A percentile compares a stretch with the other conserved stretches of the same genome.
Conservation (phyloP, 2,888 invertebrate species). For the Glyphotaelius pellucidus region DNA sequence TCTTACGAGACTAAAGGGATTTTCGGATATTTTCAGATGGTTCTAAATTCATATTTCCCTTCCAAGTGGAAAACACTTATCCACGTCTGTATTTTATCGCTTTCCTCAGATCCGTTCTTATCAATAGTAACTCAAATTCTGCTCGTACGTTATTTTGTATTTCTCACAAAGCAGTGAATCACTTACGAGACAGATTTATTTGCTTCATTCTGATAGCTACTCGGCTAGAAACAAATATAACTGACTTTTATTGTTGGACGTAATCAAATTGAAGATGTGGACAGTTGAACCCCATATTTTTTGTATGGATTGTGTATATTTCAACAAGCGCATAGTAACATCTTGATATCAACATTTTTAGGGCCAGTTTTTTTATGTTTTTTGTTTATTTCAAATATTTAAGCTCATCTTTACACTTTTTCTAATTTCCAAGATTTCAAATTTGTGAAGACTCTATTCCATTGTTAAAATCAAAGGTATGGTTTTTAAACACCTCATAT, state of each 20-base stretch:
- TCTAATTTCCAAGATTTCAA: no score
- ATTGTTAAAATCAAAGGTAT: no score
- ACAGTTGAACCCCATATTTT: not conserved
- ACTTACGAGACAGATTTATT: not conserved
- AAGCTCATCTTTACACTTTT: no score
- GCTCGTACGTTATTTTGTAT: not conserved
- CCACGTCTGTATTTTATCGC: constrained; percentile 37
- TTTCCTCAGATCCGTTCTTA: not conserved
- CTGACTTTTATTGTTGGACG: not conserved
- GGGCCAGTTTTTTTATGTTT: no score
- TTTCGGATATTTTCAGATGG: constrained; percentile 22
- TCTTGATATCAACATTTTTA: no score
- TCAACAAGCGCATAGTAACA: no score
- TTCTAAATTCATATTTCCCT: not conserved
- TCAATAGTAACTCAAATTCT: not conserved
- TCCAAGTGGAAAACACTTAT: constrained; percentile 28
- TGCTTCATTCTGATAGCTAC: not conserved
- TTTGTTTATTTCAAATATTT: no score
- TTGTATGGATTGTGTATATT: not conserved
- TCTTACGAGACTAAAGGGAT: not conserved
- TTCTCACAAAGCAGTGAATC: not conserved
- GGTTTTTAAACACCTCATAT: no score
- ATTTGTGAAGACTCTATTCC: no score
- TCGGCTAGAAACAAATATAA: not conserved
- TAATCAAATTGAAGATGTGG: not conserved